These are phyloP conservation scores for Addax nasomaculatus DNA, from an alignment of 2,113 vertebrate genomes.

Conservation along the genomic window DNA sequence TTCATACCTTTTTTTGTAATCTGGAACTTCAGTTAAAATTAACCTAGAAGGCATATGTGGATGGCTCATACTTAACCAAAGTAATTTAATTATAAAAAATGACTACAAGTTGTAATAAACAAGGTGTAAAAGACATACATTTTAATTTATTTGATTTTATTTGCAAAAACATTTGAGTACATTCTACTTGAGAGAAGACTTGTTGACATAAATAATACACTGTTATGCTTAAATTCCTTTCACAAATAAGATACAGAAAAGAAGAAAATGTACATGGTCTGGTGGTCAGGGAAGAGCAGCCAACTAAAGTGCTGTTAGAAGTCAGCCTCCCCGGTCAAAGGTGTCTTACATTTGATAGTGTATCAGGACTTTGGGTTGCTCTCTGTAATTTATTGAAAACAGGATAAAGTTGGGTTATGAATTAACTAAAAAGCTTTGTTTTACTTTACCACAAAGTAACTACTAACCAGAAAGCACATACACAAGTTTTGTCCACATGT, in stretches of 20 bases:
- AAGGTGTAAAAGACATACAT: neutral
- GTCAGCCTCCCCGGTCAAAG: rapidly evolving
- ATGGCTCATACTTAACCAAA: neutral
- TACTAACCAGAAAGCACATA: neutral
- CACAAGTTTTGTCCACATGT: neutral
- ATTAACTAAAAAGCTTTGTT: neutral
- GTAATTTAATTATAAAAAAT: neutral
- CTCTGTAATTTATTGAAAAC: neutral
- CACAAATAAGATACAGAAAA: neutral
- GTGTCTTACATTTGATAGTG: neutral
- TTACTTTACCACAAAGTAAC: neutral
- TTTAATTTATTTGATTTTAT: neutral
- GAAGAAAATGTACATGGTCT: neutral
- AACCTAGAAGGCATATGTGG: neutral
- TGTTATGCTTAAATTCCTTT: neutral
- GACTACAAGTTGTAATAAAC: neutral
- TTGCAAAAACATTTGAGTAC: neutral
- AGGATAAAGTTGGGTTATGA: neutral
- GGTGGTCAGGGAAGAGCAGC: neutral
- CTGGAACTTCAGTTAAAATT: neutral
- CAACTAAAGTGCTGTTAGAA: neutral
- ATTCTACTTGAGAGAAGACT: neutral
- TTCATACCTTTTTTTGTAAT: neutral
- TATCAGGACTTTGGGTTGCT: neutral
- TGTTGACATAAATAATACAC: neutral